A percentile compares a stretch with the other conserved stretches of the same genome.
Evolutionary conservation across 1,140 invertebrate species (phyloP).

Genomic region (Vollenhovia emeryi): DNA sequence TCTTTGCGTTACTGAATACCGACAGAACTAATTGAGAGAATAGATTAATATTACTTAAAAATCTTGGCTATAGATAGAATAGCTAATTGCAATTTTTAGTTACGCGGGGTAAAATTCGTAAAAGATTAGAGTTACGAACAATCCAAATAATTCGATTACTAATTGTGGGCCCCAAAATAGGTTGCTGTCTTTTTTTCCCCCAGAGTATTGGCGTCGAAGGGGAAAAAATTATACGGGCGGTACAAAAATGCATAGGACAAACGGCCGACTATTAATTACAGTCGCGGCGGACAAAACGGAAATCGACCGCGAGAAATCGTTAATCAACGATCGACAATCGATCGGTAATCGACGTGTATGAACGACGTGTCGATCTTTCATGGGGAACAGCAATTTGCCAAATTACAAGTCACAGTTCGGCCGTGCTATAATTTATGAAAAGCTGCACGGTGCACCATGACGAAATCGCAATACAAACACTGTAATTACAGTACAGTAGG

Average conservation of each 20-base stretch:
- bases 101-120: too few species aligned
- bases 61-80: too few species aligned
- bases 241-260: background rate
- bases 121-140: too few species aligned
- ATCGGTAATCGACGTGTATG: slow-evolving; percentile 41
- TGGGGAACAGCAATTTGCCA: slow-evolving; percentile 48
- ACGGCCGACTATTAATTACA: slow-evolving; percentile 25
- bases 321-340: slow-evolving; percentile 49
- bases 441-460: slow-evolving; percentile 33
- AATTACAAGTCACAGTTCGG: slow-evolving; percentile 47
- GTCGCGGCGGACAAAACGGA: slow-evolving; percentile 4
- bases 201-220: background rate
- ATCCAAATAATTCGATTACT: too few species aligned
- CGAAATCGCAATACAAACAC: slow-evolving; percentile 34
- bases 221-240: background rate
- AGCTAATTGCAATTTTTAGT: too few species aligned
- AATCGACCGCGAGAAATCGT: slow-evolving; percentile 33
- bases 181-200: too few species aligned
- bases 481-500: slow-evolving; percentile 47
- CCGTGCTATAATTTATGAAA: slow-evolving; percentile 45
- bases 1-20: too few species aligned
- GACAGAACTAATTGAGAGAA: too few species aligned
- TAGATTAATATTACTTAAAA: too few species aligned
- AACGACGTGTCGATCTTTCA: slow-evolving; percentile 54
- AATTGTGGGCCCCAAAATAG: too few species aligned